These are phyloP conservation scores for Columba janthina DNA, from an alignment of 2,113 vertebrate genomes.

Conservation along the genomic window DNA sequence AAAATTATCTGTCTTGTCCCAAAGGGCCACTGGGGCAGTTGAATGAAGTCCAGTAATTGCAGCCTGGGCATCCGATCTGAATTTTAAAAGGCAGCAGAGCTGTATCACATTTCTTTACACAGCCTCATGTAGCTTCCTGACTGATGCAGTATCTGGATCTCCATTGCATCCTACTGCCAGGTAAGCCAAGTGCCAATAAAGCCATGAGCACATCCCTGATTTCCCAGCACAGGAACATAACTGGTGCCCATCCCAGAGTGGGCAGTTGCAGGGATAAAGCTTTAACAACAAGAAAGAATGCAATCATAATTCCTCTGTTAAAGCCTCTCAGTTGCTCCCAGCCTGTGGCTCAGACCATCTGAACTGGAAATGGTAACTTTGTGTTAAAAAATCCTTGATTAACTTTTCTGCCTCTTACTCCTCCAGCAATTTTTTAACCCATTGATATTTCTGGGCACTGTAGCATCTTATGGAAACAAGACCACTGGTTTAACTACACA, in stretches of 20 bases:
- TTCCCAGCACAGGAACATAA: background rate
- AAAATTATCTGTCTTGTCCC: background rate
- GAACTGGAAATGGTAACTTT: background rate
- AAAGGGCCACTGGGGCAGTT: background rate
- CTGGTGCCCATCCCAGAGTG: background rate
- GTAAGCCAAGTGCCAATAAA: background rate
- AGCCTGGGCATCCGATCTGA: background rate
- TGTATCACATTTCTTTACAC: background rate
- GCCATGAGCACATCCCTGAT: background rate
- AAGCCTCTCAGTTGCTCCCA: background rate
- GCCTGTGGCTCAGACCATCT: background rate
- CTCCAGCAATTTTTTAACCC: background rate
- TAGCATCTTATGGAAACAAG: background rate
- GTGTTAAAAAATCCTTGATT: background rate
- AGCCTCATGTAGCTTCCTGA: background rate
- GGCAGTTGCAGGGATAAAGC: background rate
- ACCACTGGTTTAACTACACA: background rate
- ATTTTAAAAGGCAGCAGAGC: background rate
- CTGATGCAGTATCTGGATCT: background rate
- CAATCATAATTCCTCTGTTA: background rate
- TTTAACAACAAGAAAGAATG: background rate
- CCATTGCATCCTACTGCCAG: background rate
- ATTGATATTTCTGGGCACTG: background rate
- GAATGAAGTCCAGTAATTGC: background rate
- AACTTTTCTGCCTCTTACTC: background rate